These are phyloP conservation scores for Drosophila prostipennis DNA, from an alignment of 2,888 invertebrate genomes.

Conservation along the genomic window DNA sequence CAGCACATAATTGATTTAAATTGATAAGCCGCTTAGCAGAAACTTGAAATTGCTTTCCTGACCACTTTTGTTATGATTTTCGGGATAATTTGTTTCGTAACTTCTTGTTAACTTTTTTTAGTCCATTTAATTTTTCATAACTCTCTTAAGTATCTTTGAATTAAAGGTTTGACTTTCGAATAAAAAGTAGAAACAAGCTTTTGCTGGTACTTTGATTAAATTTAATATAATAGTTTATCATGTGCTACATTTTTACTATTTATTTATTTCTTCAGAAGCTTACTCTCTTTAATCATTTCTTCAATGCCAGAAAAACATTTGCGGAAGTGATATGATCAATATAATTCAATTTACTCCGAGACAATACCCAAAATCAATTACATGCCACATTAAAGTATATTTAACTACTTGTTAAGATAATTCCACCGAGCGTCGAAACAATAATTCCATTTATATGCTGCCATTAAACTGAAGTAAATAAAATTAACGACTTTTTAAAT, in stretches of 20 bases:
- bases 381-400: constrained; percentile 1
- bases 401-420: constrained; percentile 11
- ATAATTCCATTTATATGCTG: constrained; percentile 20
- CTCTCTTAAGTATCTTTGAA: no score
- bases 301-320: no score
- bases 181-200: no score
- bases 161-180: no score
- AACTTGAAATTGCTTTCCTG: background rate
- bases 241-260: no score
- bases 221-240: no score
- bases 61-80: background rate
- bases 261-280: no score
- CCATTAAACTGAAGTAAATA: constrained; percentile 23
- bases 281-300: no score
- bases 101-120: background rate
- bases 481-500: constrained; percentile 51
- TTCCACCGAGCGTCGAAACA: constrained; percentile 26
- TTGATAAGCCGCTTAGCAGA: constrained; percentile 10
- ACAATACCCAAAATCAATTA: constrained; percentile 15
- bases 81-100: background rate
- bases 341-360: background rate
- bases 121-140: no score
- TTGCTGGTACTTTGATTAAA: no score
- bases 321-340: background rate
- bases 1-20: constrained; percentile 8